Conservation (phyloP, 2,797 vertebrate species). For the Epinephelus awoara region DNA sequence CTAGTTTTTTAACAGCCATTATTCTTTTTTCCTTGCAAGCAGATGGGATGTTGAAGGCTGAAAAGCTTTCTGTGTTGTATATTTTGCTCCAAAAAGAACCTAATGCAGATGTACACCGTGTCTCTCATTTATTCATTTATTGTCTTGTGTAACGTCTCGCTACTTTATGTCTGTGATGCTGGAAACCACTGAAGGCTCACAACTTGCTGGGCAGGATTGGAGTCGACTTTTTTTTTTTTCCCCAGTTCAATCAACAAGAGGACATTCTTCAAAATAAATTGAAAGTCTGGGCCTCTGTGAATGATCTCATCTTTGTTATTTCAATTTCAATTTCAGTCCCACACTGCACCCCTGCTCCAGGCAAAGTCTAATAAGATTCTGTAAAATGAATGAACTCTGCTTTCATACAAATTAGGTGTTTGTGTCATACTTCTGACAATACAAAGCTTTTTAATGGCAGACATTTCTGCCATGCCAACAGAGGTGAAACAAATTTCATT, state of each 20-base stretch:
- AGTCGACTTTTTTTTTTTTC: neutral
- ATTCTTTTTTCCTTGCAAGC: conserved; percentile 25
- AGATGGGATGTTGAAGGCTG: conserved; percentile 12
- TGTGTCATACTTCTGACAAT: neutral
- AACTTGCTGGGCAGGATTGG: neutral
- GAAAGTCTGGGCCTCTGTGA: neutral
- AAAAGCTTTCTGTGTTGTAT: conserved; percentile 22
- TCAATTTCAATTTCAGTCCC: conserved; percentile 5
- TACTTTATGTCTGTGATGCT: neutral
- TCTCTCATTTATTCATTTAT: neutral
- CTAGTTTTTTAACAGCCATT: neutral
- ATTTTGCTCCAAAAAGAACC: neutral
- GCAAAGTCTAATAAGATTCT: neutral
- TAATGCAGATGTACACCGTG: neutral
- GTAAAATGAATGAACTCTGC: neutral
- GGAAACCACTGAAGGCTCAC: neutral
- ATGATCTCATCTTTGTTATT: neutral
- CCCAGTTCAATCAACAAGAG: neutral
- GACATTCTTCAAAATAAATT: conserved; percentile 2
- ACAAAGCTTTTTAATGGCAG: too few relatives aligned
- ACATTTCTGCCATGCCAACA: too few relatives aligned
- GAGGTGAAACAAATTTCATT: too few relatives aligned
- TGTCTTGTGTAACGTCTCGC: neutral
- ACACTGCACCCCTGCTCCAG: neutral
- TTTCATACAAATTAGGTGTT: neutral